Evolutionary conservation across 2,797 vertebrate species (phyloP).

Genomic region (Argya squamiceps): DNA sequence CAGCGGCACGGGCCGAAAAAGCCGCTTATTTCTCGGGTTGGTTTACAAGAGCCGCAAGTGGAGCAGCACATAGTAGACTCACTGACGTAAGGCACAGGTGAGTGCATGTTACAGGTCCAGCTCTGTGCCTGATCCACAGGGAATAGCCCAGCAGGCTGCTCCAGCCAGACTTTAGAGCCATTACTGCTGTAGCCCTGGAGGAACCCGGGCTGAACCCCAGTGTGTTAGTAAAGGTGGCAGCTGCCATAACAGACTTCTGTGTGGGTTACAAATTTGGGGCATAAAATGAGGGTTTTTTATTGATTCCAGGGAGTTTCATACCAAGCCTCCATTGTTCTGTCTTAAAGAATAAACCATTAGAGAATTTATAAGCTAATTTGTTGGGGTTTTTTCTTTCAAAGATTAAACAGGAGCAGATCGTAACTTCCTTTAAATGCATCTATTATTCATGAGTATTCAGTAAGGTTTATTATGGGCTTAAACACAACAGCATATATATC

Average conservation of each 20-base stretch:
- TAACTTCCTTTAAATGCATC: slow-evolving; percentile 38
- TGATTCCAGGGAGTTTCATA: slow-evolving; percentile 14
- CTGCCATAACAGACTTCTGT: slow-evolving; percentile 34
- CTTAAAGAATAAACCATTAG: neutral
- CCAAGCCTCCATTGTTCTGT: slow-evolving; percentile 41
- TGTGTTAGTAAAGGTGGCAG: slow-evolving; percentile 20
- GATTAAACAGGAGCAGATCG: slow-evolving; percentile 13
- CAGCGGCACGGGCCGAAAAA: neutral
- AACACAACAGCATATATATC: slow-evolving; percentile 17
- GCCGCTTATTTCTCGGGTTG: neutral
- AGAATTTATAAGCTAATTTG: slow-evolving; percentile 9
- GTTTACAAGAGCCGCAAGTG: slow-evolving; percentile 29
- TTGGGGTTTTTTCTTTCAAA: slow-evolving; percentile 7
- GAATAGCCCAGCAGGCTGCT: neutral
- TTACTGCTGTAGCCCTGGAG: neutral
- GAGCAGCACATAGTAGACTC: neutral
- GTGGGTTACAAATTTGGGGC: slow-evolving; percentile 8
- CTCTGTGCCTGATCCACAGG: slow-evolving; percentile 23
- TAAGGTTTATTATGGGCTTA: slow-evolving; percentile 1
- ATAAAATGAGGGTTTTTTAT: slow-evolving; percentile 29
- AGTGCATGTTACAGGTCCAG: slow-evolving; percentile 21
- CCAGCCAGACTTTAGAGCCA: neutral
- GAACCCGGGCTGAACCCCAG: neutral
- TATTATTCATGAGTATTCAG: slow-evolving; percentile 18
- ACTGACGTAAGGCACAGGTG: slow-evolving; percentile 60